Conservation (phyloP, 1,140 invertebrate species). For the Eumeta japonica region DNA sequence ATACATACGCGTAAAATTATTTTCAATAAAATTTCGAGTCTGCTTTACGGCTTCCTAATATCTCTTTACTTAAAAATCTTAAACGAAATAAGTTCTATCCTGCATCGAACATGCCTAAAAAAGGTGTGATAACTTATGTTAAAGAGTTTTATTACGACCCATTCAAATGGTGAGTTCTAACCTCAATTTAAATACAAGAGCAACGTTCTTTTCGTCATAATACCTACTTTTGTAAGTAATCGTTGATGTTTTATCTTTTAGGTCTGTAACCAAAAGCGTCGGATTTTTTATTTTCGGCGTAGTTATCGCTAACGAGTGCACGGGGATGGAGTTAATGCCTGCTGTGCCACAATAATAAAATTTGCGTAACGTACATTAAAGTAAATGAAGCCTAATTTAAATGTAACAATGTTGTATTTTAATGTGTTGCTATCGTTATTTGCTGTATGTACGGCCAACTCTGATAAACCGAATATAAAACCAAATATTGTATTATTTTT, state of each 20-base stretch:
- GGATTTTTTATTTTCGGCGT: constrained; percentile 67
- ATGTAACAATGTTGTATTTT: constrained; percentile 5
- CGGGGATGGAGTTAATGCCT: constrained; percentile 65
- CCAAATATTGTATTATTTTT: constrained; percentile 80
- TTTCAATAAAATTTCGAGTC: too few relatives aligned
- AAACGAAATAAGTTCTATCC: too few relatives aligned
- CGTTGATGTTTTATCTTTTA: constrained; percentile 43
- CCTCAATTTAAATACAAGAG: constrained; percentile 21
- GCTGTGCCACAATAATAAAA: constrained; percentile 42
- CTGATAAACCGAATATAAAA: constrained; percentile 20
- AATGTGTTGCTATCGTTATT: constrained; percentile 32
- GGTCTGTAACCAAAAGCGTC: constrained; percentile 70
- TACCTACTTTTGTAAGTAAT: constrained; percentile 2
- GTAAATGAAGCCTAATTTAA: too few relatives aligned
- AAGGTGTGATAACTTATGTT: constrained; percentile 29
- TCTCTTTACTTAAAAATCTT: too few relatives aligned
- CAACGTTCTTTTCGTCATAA: background rate
- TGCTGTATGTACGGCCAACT: constrained; percentile 15
- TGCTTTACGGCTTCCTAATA: too few relatives aligned
- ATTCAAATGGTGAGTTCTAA: constrained; percentile 44
- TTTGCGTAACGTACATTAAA: background rate
- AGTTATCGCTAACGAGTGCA: constrained; percentile 66
- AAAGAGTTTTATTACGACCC: constrained; percentile 47
- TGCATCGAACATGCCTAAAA: constrained; percentile 46
- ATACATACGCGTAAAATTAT: too few relatives aligned